phyloP scores from a whole-genome alignment of 1,140 invertebrate genomes.

The Grapholita molesta region DNA sequence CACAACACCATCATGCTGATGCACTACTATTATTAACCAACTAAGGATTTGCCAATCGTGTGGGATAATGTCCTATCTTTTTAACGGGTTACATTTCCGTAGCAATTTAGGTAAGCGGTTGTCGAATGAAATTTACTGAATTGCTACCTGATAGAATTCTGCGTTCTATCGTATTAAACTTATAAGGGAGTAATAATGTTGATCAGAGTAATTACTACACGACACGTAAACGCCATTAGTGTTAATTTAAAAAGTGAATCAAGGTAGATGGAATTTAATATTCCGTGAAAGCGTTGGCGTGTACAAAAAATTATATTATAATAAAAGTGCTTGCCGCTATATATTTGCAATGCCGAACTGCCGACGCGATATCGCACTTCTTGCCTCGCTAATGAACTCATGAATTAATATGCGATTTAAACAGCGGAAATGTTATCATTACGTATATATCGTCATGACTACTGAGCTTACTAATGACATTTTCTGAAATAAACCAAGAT shows the following conservation, averaged over 20 bases:
- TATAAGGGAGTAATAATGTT: background rate
- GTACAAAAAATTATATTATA: background rate
- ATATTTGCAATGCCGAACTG: background rate
- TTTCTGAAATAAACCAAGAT: conserved; percentile 1
- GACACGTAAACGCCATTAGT: background rate
- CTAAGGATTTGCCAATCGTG: background rate
- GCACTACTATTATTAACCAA: conserved; percentile 33
- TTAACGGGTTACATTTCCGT: background rate
- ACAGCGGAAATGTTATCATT: conserved; percentile 16
- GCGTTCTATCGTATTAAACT: background rate
- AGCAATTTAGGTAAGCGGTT: background rate
- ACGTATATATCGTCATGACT: background rate
- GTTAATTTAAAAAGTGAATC: background rate
- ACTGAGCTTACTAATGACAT: conserved; percentile 1
- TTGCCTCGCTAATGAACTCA: conserved; percentile 8
- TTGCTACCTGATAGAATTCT: background rate
- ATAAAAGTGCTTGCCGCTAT: background rate
- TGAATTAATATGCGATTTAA: conserved; percentile 14
- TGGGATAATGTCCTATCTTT: background rate
- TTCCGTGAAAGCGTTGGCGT: background rate
- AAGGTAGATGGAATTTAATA: background rate
- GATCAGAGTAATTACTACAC: background rate
- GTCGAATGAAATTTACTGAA: background rate
- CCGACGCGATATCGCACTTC: conserved; percentile 8
- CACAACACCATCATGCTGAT: conserved; percentile 32